phyloP scores from a whole-genome alignment of 2,113 vertebrate species.

The Gambusia affinis region DNA sequence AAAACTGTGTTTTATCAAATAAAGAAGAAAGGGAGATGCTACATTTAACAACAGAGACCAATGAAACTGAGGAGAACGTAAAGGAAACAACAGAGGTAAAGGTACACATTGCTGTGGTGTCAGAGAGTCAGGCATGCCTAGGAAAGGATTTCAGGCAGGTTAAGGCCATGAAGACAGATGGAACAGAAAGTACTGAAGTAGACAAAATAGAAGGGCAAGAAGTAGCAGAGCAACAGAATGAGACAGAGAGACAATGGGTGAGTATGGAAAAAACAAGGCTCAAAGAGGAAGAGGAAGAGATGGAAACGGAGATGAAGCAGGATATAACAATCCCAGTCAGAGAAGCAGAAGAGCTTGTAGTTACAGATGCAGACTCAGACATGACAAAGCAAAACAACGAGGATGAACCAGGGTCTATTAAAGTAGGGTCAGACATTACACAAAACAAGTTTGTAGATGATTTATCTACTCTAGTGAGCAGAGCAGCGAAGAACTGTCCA shows the following conservation, averaged over 20 bases:
- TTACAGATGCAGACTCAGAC: constrained; percentile 8
- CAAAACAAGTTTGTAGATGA: constrained; percentile 13
- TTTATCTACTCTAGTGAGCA: constrained; percentile 38
- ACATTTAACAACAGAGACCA: neutral
- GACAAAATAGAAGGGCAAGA: constrained; percentile 24
- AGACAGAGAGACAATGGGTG: constrained; percentile 2
- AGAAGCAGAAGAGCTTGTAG: neutral
- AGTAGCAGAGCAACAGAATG: constrained; percentile 4
- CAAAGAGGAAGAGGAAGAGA: constrained; percentile 21
- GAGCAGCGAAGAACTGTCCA: constrained; percentile 16
- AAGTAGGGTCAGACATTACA: constrained; percentile 9
- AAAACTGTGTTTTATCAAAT: constrained; percentile 29
- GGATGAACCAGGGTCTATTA: constrained; percentile 14
- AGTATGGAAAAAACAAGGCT: constrained; percentile 3
- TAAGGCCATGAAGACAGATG: constrained; percentile 5
- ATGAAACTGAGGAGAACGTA: constrained; percentile 4
- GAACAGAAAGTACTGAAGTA: constrained; percentile 3
- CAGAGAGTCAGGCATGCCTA: neutral
- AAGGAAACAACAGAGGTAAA: neutral
- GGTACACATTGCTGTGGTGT: neutral
- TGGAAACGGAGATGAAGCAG: constrained; percentile 3
- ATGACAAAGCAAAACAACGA: neutral
- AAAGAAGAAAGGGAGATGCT: neutral
- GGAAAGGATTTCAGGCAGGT: constrained; percentile 8
- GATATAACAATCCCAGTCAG: neutral